Conservation (phyloP, 1,140 invertebrate genomes). For the Paraescarpia echinospica region DNA sequence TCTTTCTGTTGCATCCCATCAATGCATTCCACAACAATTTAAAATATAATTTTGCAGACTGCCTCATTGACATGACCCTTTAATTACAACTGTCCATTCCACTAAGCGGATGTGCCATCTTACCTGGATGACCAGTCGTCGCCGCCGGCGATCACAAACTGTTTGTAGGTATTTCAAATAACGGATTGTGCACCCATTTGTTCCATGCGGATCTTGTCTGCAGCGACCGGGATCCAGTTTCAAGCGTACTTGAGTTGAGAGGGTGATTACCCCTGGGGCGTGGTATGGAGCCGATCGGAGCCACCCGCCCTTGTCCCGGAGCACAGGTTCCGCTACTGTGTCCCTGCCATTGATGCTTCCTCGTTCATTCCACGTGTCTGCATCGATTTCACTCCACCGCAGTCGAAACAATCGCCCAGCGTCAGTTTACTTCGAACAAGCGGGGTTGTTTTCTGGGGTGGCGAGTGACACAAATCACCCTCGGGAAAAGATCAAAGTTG, state of each 20-base stretch:
- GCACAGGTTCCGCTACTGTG: neutral
- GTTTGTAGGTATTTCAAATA: conserved; percentile 6
- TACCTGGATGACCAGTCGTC: neutral
- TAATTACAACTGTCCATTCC: neutral
- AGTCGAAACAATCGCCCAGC: neutral
- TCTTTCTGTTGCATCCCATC: too few relatives aligned
- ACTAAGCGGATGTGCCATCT: neutral
- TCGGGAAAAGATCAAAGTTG: neutral
- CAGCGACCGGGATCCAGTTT: neutral
- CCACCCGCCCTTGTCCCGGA: neutral
- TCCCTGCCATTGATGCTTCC: neutral
- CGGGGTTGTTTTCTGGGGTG: neutral
- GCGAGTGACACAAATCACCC: neutral
- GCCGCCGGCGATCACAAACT: neutral
- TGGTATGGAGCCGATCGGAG: neutral
- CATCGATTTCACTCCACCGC: neutral
- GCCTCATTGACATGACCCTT: neutral
- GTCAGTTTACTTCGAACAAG: neutral
- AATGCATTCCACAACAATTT: too few relatives aligned
- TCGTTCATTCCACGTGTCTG: neutral
- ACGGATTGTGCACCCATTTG: neutral
- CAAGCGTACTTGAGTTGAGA: neutral
- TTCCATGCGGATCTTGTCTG: neutral
- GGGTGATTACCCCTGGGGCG: neutral
- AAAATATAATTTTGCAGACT: too few relatives aligned